phyloP scores from a whole-genome alignment of 1,140 invertebrate genomes.

The Monochamus saltuarius region DNA sequence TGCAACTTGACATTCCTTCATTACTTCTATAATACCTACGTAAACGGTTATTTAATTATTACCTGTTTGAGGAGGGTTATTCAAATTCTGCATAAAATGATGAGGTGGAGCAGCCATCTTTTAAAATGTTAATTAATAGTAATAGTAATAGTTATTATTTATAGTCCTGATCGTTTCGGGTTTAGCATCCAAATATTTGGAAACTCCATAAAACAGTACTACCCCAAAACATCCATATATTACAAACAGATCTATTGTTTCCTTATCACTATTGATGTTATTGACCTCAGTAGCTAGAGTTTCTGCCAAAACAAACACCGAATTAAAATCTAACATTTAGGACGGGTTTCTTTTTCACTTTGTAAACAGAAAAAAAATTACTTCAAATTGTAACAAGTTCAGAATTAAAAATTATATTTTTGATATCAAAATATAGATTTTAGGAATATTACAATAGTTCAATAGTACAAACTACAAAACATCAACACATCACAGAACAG shows the following conservation, averaged over 20 bases:
- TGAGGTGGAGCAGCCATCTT: constrained; percentile 61
- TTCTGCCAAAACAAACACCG: constrained; percentile 17
- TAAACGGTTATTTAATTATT: neutral
- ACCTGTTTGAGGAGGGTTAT: constrained; percentile 56
- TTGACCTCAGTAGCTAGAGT: constrained; percentile 14
- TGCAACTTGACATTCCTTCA: too few species aligned
- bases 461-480: too few species aligned
- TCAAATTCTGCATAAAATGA: constrained; percentile 59
- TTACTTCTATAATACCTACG: too few species aligned
- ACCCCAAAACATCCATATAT: constrained; percentile 21
- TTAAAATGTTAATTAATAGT: constrained; percentile 1
- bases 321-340: constrained; percentile 20
- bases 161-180: constrained; percentile 13
- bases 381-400: too few species aligned
- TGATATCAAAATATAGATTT: too few species aligned
- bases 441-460: too few species aligned
- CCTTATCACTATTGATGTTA: constrained; percentile 15
- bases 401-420: too few species aligned
- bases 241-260: constrained; percentile 18
- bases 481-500: too few species aligned
- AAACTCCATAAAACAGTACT: constrained; percentile 16
- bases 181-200: constrained; percentile 19
- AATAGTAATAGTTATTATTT: constrained; percentile 18
- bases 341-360: neutral
- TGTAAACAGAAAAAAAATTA: too few species aligned